Percentiles rank a stretch among this genome's conserved stretches.
phyloP scores from a whole-genome alignment of 37 sponge, comb jelly and placozoan genomes.

The Chondrilla cf. caribensis region DNA sequence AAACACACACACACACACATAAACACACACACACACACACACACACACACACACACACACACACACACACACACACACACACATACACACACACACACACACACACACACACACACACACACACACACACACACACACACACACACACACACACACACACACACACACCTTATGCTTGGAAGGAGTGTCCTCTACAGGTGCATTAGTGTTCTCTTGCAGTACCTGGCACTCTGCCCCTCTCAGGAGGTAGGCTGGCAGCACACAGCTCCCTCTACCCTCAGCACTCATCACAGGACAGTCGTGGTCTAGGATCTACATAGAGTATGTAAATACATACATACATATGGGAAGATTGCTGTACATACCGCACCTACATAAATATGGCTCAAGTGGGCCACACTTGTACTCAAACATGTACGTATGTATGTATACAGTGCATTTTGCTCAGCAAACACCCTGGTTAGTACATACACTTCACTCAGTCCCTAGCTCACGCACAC shows the following conservation, averaged over 20 bases:
- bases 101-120: constrained; percentile 11
- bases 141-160: neutral
- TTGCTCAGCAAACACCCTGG: too few relatives aligned
- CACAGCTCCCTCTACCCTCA: constrained; percentile 71
- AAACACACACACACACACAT: neutral
- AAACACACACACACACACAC: neutral
- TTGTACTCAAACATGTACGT: too few relatives aligned
- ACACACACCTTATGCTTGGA: constrained; percentile 15
- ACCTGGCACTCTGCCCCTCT: constrained; percentile 18
- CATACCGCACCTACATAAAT: too few relatives aligned
- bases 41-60: neutral
- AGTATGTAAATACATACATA: neutral
- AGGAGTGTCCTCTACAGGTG: neutral
- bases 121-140: constrained; percentile 4
- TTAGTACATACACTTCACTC: too few relatives aligned
- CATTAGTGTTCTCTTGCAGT: neutral
- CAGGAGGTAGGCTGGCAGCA: constrained; percentile 67
- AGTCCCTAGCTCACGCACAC: too few relatives aligned
- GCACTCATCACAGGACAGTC: constrained; percentile 30
- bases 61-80: neutral
- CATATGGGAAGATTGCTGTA: too few relatives aligned
- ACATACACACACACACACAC: neutral
- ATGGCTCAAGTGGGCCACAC: too few relatives aligned
- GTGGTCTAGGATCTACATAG: constrained; percentile 68
- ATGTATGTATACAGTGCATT: too few relatives aligned